A percentile compares a stretch with the other conserved stretches of the same genome.
Evolutionary conservation across 2,888 invertebrate species (phyloP).

Genomic region (Halictus quadricinctus): DNA sequence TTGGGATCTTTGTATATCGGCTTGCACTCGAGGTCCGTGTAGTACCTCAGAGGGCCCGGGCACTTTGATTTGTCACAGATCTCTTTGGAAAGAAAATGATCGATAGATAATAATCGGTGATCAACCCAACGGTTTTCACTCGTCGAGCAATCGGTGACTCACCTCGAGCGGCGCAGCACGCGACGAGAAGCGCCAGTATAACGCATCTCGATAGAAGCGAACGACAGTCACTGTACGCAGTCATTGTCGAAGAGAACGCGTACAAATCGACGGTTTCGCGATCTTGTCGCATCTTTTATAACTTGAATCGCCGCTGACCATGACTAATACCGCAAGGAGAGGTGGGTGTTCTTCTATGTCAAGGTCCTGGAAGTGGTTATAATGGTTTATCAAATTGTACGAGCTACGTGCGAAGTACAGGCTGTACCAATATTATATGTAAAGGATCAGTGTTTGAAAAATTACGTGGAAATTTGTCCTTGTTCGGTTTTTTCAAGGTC

Average conservation of each 20-base stretch:
- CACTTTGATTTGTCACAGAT: constrained; percentile 69
- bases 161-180: background rate
- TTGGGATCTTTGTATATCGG: constrained; percentile 67
- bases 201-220: background rate
- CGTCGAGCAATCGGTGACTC: background rate
- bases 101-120: background rate
- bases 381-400: background rate
- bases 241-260: background rate
- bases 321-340: background rate
- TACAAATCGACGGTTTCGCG: background rate
- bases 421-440: no score
- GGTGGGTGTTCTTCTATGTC: background rate
- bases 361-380: background rate
- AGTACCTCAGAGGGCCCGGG: constrained; percentile 71
- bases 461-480: no score
- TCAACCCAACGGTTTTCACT: background rate
- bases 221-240: background rate
- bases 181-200: background rate
- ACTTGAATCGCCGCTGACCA: background rate
- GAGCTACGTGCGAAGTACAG: background rate
- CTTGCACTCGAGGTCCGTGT: constrained; percentile 69
- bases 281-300: background rate
- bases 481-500: no score
- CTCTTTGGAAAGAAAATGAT: constrained; percentile 31
- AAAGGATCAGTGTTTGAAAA: no score